Conservation (phyloP, 2,113 vertebrate species). For the Ellobius talpinus region DNA sequence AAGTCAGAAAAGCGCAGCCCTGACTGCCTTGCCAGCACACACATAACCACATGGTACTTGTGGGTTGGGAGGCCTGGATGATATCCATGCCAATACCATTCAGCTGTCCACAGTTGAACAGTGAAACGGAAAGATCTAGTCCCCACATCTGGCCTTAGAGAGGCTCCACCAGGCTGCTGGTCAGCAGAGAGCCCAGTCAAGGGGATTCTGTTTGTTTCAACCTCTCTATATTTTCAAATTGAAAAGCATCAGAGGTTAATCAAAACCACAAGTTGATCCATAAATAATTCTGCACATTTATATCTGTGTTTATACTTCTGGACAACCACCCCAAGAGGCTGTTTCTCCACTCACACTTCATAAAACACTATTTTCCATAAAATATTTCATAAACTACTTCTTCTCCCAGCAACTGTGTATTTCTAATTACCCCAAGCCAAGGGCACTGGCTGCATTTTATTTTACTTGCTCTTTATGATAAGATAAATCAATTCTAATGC, state of each 20-base stretch:
- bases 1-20: neutral
- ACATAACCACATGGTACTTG: neutral
- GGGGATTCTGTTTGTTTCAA: neutral
- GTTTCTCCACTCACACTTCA: neutral
- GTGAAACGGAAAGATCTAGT: neutral
- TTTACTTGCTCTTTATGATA: conserved; percentile 71
- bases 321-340: neutral
- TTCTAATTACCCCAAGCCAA: conserved; percentile 51
- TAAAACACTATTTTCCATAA: conserved; percentile 13
- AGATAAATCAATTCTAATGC: conserved; percentile 55
- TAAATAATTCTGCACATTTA: neutral
- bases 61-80: neutral
- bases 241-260: neutral
- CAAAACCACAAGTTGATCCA: neutral
- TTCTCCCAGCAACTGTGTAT: neutral
- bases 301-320: neutral
- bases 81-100: rapidly evolving
- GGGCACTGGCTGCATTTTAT: conserved; percentile 38
- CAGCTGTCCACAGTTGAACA: neutral
- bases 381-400: conserved; percentile 13
- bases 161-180: neutral
- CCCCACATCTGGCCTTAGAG: neutral
- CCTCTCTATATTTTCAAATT: neutral
- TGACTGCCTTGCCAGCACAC: rapidly evolving
- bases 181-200: rapidly evolving